These are phyloP conservation scores for Synchiropus splendidus DNA, from an alignment of 2,113 vertebrate genomes.

Conservation along the genomic window DNA sequence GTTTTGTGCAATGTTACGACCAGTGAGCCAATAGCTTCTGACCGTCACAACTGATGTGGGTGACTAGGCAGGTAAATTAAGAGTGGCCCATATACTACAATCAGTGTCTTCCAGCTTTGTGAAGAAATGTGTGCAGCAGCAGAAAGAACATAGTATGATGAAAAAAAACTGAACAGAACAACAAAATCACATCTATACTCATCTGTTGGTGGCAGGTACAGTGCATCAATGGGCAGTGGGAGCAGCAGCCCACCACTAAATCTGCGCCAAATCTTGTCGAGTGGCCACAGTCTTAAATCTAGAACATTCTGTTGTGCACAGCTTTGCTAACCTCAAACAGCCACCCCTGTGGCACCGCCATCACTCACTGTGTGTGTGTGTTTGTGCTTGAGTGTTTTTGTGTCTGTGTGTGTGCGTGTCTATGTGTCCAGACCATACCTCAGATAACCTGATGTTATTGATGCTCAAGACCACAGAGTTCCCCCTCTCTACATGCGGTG, in stretches of 20 bases:
- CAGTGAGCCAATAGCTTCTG: too few relatives aligned
- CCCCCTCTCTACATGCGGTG: conserved; percentile 61
- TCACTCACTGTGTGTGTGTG: conserved; percentile 44
- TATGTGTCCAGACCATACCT: conserved; percentile 42
- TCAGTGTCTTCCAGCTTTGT: too few relatives aligned
- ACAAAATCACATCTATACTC: too few relatives aligned
- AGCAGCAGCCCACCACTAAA: conserved; percentile 24
- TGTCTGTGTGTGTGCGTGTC: conserved; percentile 22
- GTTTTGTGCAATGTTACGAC: too few relatives aligned
- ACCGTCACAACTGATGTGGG: too few relatives aligned
- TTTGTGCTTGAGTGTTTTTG: conserved; percentile 8
- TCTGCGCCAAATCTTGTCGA: conserved; percentile 44
- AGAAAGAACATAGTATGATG: too few relatives aligned
- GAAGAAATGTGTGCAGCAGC: too few relatives aligned
- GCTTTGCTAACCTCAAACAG: conserved; percentile 54
- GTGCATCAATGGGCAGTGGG: conserved; percentile 10
- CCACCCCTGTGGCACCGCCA: conserved; percentile 50
- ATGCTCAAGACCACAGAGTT: conserved; percentile 53
- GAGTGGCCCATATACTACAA: too few relatives aligned
- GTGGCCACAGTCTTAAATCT: conserved; percentile 44
- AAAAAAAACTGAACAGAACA: too few relatives aligned
- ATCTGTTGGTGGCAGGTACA: background rate
- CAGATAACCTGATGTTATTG: conserved; percentile 62
- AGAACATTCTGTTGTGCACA: conserved; percentile 51
- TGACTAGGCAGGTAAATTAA: too few relatives aligned